Conservation (phyloP, 2,797 vertebrate species). For the Lindbergichthys nudifrons region DNA sequence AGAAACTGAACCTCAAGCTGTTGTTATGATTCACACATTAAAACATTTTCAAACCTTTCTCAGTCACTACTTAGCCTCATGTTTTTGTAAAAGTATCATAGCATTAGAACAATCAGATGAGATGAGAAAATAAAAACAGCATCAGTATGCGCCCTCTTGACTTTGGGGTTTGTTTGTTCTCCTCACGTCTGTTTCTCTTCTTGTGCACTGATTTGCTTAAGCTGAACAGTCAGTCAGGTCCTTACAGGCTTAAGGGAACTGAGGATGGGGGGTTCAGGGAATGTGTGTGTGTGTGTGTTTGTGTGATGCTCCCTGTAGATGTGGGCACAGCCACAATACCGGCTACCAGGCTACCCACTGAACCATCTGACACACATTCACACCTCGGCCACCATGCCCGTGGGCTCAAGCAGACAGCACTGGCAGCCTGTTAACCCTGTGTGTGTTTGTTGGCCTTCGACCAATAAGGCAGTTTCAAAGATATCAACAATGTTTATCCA, state of each 20-base stretch:
- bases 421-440: slow-evolving; percentile 40
- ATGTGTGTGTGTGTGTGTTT: slow-evolving; percentile 23
- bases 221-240: neutral
- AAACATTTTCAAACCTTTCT: too few species aligned
- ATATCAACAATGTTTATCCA: neutral
- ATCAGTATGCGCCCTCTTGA: too few species aligned
- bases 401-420: slow-evolving; percentile 56
- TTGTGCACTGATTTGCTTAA: too few species aligned
- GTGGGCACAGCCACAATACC: slow-evolving; percentile 77
- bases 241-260: slow-evolving; percentile 26
- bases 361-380: slow-evolving; percentile 97
- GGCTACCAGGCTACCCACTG: slow-evolving; percentile 87
- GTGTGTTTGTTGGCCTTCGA: slow-evolving; percentile 19
- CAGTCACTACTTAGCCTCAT: too few species aligned
- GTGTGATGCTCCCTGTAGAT: slow-evolving; percentile 64
- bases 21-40: too few species aligned
- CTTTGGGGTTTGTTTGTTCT: too few species aligned
- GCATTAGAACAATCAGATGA: too few species aligned
- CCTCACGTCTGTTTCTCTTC: too few species aligned
- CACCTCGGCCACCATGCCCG: slow-evolving; percentile 90
- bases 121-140: too few species aligned
- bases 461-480: neutral
- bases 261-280: neutral
- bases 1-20: too few species aligned
- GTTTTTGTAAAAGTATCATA: too few species aligned